These are phyloP conservation scores for Podiceps cristatus DNA, from an alignment of 2,113 vertebrate species.

Conservation along the genomic window DNA sequence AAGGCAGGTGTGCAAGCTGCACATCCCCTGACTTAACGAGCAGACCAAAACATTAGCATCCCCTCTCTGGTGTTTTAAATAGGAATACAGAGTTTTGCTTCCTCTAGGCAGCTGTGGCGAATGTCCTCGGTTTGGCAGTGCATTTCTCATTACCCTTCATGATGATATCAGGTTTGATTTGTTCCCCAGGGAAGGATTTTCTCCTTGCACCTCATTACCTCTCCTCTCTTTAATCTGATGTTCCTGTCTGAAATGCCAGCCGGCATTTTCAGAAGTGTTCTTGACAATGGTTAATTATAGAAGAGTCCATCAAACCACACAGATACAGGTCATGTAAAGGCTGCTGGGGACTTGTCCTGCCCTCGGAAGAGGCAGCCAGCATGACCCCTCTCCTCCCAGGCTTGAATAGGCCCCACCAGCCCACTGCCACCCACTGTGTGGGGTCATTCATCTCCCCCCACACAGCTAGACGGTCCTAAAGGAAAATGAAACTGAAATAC, in stretches of 20 bases:
- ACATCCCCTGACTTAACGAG: background rate
- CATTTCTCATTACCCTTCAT: constrained; percentile 55
- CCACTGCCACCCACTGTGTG: fast-evolving
- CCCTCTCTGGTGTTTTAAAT: constrained; percentile 18
- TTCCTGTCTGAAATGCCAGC: constrained; percentile 35
- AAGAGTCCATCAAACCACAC: constrained; percentile 15
- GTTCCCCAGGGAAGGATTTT: constrained; percentile 57
- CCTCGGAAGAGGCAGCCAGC: background rate
- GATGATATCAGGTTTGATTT: constrained; percentile 59
- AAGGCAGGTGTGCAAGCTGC: constrained; percentile 7
- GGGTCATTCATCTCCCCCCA: background rate
- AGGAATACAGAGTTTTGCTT: background rate
- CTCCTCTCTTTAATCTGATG: constrained; percentile 50
- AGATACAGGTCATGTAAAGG: background rate
- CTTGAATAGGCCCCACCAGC: background rate
- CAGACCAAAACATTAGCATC: constrained; percentile 1
- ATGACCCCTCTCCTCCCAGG: background rate
- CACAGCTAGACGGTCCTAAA: background rate
- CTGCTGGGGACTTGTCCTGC: background rate
- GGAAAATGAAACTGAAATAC: background rate
- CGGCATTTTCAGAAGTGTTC: constrained; percentile 18
- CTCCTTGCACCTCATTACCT: constrained; percentile 65
- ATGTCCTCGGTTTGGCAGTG: background rate
- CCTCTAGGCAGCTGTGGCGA: background rate
- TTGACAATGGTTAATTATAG: constrained; percentile 62